A percentile compares a stretch with the other conserved stretches of the same genome.
Conservation (phyloP, 2,797 vertebrate species). For the Anomalospiza imberbis region DNA sequence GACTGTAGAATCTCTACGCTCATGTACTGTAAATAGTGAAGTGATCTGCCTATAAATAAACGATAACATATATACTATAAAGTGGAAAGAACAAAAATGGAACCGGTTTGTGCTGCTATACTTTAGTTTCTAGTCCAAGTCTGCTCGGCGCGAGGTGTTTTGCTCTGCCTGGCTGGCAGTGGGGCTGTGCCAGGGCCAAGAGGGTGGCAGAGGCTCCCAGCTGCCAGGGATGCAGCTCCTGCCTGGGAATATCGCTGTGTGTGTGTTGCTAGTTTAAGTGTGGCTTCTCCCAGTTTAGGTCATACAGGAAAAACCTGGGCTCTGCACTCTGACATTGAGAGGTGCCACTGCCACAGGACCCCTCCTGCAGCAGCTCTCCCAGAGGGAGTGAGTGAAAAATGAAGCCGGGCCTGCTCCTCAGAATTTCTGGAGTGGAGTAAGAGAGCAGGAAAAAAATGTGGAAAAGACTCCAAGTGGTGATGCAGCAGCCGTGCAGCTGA, state of each 20-base stretch:
- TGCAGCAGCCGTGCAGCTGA: accelerated
- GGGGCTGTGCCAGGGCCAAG: neutral
- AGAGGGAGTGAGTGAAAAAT: neutral
- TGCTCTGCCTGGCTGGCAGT: neutral
- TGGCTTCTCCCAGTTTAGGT: neutral
- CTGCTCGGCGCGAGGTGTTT: neutral
- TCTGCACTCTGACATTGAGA: neutral
- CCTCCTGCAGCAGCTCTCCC: neutral
- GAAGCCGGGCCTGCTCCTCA: neutral
- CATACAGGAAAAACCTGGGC: neutral
- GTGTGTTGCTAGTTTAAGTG: neutral
- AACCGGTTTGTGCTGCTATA: neutral
- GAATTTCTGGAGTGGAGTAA: neutral
- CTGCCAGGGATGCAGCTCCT: neutral
- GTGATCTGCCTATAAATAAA: conserved; percentile 98
- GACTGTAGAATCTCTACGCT: conserved; percentile 99
- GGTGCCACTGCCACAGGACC: accelerated
- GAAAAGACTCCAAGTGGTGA: neutral
- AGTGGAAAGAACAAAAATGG: conserved; percentile 64
- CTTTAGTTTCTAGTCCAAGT: neutral
- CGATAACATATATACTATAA: conserved; percentile 75
- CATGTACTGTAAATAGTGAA: conserved; percentile 98
- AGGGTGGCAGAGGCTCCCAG: neutral
- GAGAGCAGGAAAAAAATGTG: neutral
- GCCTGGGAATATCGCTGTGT: neutral